These are phyloP conservation scores for Strix aluco DNA, from an alignment of 2,113 vertebrate species.

Conservation along the genomic window DNA sequence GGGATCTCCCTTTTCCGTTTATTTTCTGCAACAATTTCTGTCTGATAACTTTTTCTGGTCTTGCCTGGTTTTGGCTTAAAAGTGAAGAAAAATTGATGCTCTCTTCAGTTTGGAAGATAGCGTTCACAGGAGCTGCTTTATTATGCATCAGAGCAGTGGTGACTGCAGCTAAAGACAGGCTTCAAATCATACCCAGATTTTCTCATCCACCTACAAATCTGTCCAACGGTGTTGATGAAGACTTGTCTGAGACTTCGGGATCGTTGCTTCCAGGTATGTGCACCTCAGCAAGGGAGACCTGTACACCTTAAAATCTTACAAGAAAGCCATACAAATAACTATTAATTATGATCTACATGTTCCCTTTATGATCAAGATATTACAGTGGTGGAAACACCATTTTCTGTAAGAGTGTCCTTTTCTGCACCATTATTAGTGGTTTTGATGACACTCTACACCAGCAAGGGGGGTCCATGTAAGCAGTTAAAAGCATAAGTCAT, in stretches of 20 bases:
- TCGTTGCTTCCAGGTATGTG: background rate
- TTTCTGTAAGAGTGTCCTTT: background rate
- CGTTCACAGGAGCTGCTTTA: background rate
- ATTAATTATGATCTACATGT: background rate
- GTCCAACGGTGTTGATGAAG: background rate
- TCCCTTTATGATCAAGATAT: background rate
- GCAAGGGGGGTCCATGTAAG: background rate
- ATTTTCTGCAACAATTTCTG: background rate
- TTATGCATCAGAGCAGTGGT: background rate
- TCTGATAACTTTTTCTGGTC: background rate
- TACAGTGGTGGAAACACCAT: background rate
- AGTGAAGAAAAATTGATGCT: background rate
- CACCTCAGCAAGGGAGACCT: background rate
- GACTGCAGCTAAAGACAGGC: background rate
- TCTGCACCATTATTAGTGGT: background rate
- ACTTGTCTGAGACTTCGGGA: background rate
- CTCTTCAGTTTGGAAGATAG: background rate
- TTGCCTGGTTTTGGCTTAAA: background rate
- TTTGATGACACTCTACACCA: background rate
- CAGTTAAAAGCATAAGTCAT: background rate
- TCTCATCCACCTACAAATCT: background rate
- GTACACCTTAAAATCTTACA: background rate
- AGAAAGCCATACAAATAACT: background rate
- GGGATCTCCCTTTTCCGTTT: background rate
- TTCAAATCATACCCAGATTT: background rate